These are phyloP conservation scores for Eumeta japonica DNA, from an alignment of 1,140 invertebrate species.

Conservation along the genomic window DNA sequence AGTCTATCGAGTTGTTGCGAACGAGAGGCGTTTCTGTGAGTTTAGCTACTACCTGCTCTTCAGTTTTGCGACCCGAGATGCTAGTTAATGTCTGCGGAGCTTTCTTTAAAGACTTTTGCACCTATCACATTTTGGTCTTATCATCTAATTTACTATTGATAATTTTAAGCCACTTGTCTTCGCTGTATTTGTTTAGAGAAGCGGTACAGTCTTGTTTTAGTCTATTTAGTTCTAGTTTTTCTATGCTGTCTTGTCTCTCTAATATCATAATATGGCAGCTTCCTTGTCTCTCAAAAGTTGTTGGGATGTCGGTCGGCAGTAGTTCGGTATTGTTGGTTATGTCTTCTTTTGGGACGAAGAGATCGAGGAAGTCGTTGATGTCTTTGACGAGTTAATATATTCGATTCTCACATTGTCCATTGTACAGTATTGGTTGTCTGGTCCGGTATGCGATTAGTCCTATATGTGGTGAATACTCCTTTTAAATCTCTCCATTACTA, in stretches of 20 bases:
- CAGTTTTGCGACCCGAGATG: too few species aligned
- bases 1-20: not conserved
- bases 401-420: too few species aligned
- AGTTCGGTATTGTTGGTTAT: slow-evolving; percentile 2
- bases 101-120: slow-evolving; percentile 2
- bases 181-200: too few species aligned
- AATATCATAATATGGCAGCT: not conserved
- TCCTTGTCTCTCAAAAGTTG: not conserved
- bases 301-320: too few species aligned
- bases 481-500: not conserved
- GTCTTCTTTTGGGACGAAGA: slow-evolving; percentile 3
- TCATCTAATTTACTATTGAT: too few species aligned
- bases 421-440: too few species aligned
- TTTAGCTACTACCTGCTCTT: too few species aligned
- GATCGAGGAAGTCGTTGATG: too few species aligned
- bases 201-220: too few species aligned
- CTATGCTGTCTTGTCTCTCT: not conserved
- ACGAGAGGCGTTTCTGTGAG: too few species aligned
- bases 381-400: too few species aligned
- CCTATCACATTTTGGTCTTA: slow-evolving; percentile 6
- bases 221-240: slow-evolving; percentile 2
- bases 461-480: not conserved
- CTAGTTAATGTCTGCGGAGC: not conserved
- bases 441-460: not conserved
- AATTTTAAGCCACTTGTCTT: too few species aligned